A percentile compares a stretch with the other conserved stretches of the same genome.
Evolutionary conservation across 1,140 invertebrate genomes (phyloP).

Genomic region (Calosoma granatense): DNA sequence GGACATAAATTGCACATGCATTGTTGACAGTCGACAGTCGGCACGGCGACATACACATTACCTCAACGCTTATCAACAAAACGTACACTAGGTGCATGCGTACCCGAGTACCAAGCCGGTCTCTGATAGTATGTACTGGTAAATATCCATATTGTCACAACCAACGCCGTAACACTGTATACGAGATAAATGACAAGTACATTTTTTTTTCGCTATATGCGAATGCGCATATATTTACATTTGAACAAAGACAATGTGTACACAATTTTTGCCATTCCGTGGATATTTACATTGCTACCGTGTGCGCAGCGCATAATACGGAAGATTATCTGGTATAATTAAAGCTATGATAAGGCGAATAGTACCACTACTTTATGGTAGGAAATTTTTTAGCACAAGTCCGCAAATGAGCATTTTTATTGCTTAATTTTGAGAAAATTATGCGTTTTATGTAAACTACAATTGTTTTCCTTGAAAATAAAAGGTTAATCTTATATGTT

Average conservation of each 20-base stretch:
- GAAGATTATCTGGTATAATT: background rate
- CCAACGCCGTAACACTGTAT: background rate
- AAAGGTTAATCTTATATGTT: no score
- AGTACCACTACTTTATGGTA: background rate
- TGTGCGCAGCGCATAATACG: background rate
- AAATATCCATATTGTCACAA: no score
- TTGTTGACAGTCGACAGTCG: background rate
- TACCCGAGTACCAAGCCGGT: background rate
- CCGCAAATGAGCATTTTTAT: background rate
- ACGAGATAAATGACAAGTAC: background rate
- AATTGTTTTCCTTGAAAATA: no score
- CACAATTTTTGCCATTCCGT: background rate
- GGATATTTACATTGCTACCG: background rate
- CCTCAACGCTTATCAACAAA: background rate
- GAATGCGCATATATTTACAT: background rate
- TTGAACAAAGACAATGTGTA: constrained; percentile 6
- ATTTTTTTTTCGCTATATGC: background rate
- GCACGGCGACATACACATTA: background rate
- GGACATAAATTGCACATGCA: background rate
- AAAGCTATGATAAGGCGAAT: background rate
- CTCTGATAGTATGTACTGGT: no score
- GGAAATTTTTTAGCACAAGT: background rate
- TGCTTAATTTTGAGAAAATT: background rate
- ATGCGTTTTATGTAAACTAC: no score
- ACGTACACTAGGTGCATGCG: background rate